phyloP scores from a whole-genome alignment of 1,140 invertebrate species.

The Drosophila arizonae region DNA sequence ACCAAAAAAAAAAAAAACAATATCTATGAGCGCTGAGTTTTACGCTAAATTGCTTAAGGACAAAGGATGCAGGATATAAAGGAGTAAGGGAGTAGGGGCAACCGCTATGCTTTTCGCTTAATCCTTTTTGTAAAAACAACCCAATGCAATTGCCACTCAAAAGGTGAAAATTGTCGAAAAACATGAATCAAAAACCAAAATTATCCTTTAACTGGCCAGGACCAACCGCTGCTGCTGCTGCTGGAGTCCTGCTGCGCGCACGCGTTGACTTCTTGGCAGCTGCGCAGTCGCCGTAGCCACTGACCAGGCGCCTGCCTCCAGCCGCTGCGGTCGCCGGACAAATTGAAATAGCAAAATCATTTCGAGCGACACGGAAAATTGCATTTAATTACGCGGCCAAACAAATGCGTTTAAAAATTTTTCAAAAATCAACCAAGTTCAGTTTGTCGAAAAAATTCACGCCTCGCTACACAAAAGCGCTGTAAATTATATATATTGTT shows the following conservation, averaged over 20 bases:
- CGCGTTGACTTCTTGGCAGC: slow-evolving; percentile 68
- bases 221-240: slow-evolving; percentile 4
- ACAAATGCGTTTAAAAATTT: slow-evolving; percentile 72
- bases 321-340: slow-evolving; percentile 63
- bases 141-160: slow-evolving; percentile 66
- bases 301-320: slow-evolving; percentile 16
- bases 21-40: slow-evolving; percentile 45
- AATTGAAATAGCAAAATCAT: slow-evolving; percentile 76
- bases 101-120: slow-evolving; percentile 22
- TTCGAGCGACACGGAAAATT: slow-evolving; percentile 56
- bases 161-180: slow-evolving; percentile 74
- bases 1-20: slow-evolving; percentile 26
- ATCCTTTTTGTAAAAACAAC: slow-evolving; percentile 62
- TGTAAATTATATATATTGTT: slow-evolving; percentile 82
- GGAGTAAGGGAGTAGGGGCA: slow-evolving; percentile 49
- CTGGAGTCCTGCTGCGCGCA: slow-evolving; percentile 60
- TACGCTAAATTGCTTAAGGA: slow-evolving; percentile 70
- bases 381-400: slow-evolving; percentile 62
- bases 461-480: slow-evolving; percentile 82
- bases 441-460: slow-evolving; percentile 59
- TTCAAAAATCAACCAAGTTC: slow-evolving; percentile 22
- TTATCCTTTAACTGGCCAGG: slow-evolving; percentile 25
- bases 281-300: slow-evolving; percentile 36
- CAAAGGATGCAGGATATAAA: slow-evolving; percentile 52
- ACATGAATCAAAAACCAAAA: slow-evolving; percentile 3